A percentile compares a stretch with the other conserved stretches of the same genome.
phyloP scores from a whole-genome alignment of 2,113 vertebrate species.

The Triplophysa tibetana region DNA sequence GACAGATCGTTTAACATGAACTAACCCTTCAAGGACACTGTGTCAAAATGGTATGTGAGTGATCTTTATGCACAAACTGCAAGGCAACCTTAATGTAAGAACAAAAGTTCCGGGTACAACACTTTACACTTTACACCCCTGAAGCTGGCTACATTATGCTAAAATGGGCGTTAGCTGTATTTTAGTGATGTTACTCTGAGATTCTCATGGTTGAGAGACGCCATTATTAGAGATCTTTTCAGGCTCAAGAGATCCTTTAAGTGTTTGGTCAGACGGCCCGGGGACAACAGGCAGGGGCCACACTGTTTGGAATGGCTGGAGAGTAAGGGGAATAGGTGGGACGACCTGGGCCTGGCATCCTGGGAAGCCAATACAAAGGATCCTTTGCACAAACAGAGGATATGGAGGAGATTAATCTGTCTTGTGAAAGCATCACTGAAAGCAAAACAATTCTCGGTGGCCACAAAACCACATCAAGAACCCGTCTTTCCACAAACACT shows the following conservation, averaged over 20 bases:
- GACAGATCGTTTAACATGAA: too few relatives aligned
- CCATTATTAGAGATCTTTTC: constrained; percentile 23
- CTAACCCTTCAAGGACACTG: too few relatives aligned
- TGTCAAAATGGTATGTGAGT: too few relatives aligned
- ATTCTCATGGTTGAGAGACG: constrained; percentile 26
- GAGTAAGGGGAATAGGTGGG: constrained; percentile 57
- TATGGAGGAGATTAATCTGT: constrained; percentile 64
- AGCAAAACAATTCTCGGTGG: constrained; percentile 70
- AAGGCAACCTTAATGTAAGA: too few relatives aligned
- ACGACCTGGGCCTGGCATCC: constrained; percentile 63
- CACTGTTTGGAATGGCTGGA: constrained; percentile 56
- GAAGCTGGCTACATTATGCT: constrained; percentile 3
- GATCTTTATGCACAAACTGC: too few relatives aligned
- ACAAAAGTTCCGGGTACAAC: too few relatives aligned
- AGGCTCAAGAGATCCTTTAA: constrained; percentile 48
- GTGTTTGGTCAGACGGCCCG: constrained; percentile 49
- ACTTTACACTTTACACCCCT: background rate
- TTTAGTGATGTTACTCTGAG: constrained; percentile 31
- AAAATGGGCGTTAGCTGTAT: constrained; percentile 23
- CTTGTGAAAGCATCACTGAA: constrained; percentile 64
- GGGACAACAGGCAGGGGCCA: constrained; percentile 40
- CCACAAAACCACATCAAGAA: constrained; percentile 72
- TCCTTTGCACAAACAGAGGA: constrained; percentile 64
- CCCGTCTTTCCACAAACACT: constrained; percentile 64
- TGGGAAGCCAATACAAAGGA: constrained; percentile 57